Conservation (phyloP, 2,888 invertebrate species). For the Ormyrus nitidulus region DNA sequence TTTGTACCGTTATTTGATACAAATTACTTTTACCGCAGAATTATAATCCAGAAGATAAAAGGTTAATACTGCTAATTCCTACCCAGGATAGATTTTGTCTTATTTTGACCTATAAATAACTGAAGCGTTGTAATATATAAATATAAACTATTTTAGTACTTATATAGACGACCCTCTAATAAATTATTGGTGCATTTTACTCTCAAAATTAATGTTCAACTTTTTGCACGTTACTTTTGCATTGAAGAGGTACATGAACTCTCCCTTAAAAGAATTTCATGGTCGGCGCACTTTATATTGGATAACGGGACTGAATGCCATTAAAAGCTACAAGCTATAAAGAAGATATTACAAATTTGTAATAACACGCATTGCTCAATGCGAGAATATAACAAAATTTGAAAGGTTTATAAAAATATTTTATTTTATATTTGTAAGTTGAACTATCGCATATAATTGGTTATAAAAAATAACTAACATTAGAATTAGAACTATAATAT, state of each 20-base stretch:
- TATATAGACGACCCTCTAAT: too few species aligned
- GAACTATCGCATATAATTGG: too few species aligned
- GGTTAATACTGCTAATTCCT: too few species aligned
- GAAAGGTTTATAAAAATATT: too few species aligned
- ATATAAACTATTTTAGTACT: too few species aligned
- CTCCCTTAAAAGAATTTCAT: slow-evolving; percentile 13
- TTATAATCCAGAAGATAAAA: background rate
- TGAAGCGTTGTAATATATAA: too few species aligned
- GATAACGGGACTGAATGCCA: slow-evolving; percentile 31
- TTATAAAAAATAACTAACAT: too few species aligned
- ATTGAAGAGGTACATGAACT: background rate
- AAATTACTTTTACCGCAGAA: slow-evolving; percentile 21
- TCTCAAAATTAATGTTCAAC: too few species aligned
- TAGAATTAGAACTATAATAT: too few species aligned
- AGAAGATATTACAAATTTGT: background rate
- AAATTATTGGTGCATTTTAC: too few species aligned
- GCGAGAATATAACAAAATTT: too few species aligned
- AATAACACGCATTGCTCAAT: background rate
- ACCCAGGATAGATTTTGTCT: background rate
- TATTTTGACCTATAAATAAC: background rate
- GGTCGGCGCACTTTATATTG: background rate
- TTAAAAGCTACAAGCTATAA: background rate
- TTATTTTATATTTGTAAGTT: too few species aligned
- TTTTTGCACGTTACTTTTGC: background rate
- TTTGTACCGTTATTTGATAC: slow-evolving; percentile 49